phyloP scores from a whole-genome alignment of 1,140 invertebrate species.

The Trichomalopsis sarcophagae region DNA sequence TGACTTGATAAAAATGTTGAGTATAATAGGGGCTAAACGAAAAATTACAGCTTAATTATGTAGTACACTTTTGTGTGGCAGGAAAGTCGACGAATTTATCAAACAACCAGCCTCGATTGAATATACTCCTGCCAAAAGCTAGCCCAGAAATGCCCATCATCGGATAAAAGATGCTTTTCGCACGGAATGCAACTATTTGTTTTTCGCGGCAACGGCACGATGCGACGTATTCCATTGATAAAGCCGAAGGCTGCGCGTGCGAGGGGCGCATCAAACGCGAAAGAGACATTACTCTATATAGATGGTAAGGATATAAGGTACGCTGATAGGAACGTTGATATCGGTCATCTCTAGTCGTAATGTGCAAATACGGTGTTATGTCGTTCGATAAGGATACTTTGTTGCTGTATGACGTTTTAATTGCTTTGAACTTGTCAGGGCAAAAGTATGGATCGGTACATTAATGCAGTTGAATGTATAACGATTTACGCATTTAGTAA shows the following conservation, averaged over 20 bases:
- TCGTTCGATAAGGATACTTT: neutral
- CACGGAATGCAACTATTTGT: no score
- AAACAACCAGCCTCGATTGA: no score
- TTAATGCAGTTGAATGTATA: neutral
- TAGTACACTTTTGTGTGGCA: no score
- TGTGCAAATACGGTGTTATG: neutral
- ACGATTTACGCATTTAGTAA: no score
- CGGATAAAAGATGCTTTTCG: no score
- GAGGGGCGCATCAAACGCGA: neutral
- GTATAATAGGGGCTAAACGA: no score
- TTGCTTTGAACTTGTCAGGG: neutral
- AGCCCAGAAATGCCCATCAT: no score
- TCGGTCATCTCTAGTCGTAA: neutral
- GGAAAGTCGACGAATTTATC: no score
- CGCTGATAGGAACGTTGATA: neutral
- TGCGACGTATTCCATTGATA: neutral
- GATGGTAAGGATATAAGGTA: neutral
- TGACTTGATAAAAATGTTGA: no score
- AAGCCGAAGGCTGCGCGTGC: slow-evolving; percentile 2
- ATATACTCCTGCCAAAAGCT: no score
- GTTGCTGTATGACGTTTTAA: neutral
- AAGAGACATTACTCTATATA: neutral
- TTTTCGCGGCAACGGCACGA: no score
- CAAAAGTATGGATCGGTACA: slow-evolving; percentile 1
- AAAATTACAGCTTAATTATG: no score